A percentile compares a stretch with the other conserved stretches of the same genome.
Evolutionary conservation across 1,140 invertebrate species (phyloP).

Genomic region (Hycleus phaleratus): DNA sequence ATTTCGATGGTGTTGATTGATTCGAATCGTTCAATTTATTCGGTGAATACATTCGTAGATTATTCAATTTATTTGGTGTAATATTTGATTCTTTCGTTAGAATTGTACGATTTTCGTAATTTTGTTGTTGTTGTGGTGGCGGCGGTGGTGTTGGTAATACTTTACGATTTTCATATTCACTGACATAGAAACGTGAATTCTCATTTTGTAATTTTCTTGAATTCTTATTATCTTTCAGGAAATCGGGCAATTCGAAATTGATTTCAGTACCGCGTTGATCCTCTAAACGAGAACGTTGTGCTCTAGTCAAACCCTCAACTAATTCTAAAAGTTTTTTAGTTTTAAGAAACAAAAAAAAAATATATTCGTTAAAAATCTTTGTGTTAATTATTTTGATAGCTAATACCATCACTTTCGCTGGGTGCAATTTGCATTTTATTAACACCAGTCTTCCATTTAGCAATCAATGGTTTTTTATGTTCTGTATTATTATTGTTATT

Average conservation of each 20-base stretch:
- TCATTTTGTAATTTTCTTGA: slow-evolving; percentile 9
- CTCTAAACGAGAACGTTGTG: slow-evolving; percentile 65
- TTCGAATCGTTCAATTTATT: slow-evolving; percentile 12
- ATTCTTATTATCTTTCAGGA: slow-evolving; percentile 57
- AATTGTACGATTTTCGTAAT: slow-evolving; percentile 24
- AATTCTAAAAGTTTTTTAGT: slow-evolving; percentile 28
- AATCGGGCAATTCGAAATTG: slow-evolving; percentile 72
- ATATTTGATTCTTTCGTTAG: background rate
- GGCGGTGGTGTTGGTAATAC: background rate
- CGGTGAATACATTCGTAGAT: slow-evolving; percentile 5
- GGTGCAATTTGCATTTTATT: slow-evolving; percentile 54
- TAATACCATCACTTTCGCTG: slow-evolving; percentile 60
- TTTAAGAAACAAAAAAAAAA: background rate
- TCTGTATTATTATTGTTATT: background rate
- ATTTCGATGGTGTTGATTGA: slow-evolving; percentile 26
- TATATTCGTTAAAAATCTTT: background rate
- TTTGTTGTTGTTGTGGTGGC: slow-evolving; percentile 9
- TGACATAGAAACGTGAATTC: background rate
- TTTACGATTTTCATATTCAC: background rate
- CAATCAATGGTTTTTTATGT: slow-evolving; percentile 53
- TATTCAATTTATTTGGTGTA: background rate
- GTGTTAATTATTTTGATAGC: too few species aligned
- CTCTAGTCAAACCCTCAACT: slow-evolving; percentile 68
- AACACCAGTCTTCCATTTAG: slow-evolving; percentile 61
- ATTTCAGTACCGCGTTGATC: slow-evolving; percentile 77